Evolutionary conservation across 2,888 invertebrate genomes (phyloP), one percentile per base, ranked within the genome.

Genomic region (Chloroclystis v-ata): DNA sequence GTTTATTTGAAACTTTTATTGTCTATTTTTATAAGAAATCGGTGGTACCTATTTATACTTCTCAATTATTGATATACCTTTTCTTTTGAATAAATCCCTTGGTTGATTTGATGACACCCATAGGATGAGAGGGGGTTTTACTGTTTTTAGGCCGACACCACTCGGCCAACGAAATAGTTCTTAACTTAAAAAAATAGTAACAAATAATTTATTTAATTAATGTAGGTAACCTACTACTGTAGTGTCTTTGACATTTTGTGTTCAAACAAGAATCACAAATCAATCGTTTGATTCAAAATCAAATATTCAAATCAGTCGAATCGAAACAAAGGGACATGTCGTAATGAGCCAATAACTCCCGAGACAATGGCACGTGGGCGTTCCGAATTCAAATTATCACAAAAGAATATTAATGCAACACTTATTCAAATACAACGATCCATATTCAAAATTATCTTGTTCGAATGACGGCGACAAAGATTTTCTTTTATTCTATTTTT

Each of bases 321-420:
- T 63, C 63, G 67, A 76, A 72, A 78, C 80, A 80, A 77, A 78
- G 78, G 78, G 78, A 77, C 79, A 73, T 74, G 77, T 79, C 66
- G 77, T 86, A 86, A 87, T 87, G 86, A 87, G 83, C 83, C 86
- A 82, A 87, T 87, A 86, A 86, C 82, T 84, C 75, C 72, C 69
- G 71, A 82, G 81, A 87, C 87, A 87, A 87, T 87, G 76, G 72
- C 65, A 69, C 73, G 86, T 84, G 77, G 86, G 86, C 79, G 84
- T 75, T 75, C 73, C 75, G 73, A 82, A 83, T 78, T 79, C 78
- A 79, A 81, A 83, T 84, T 82, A 84, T 79, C 82, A 82, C 82
- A 83, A 83, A 85, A 83, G 87, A 85, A 85, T 85, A 85, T 84
- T 86, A 84, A 87, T 84, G 86, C 76, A 74, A 80, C 85, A 82